Base-by-base conservation (phyloP, 2,113 vertebrate genomes). In the Haliaeetus leucogaster region DNA sequence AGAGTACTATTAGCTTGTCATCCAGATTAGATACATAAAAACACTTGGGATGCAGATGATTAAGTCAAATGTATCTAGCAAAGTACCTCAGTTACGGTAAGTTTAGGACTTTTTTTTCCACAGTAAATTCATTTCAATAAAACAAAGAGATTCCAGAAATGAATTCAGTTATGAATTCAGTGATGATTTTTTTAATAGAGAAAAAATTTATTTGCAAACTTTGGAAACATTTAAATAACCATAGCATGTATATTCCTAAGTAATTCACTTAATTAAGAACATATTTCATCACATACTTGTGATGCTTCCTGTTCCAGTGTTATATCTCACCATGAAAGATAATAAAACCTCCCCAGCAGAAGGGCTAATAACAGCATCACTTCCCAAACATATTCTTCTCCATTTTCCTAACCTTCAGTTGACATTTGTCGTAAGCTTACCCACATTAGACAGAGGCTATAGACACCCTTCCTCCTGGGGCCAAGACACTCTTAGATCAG, bases 191-290 rank as follows among this genome's bases (percentile, higher is more conserved):
- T 93, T 95, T 82, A 90, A 93, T 5, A 71, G 14, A 89, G 27
- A 84, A 76, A 95, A 97, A 87, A 95, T n/a, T 70, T 96, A 50
- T 66, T 14, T 68, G 30, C 73, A 83, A 96, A 79, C 47, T 97
- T 92, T 79, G 47, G 84, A 97, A 97, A 86, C 65, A 45, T 48
- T 94, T 91, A 73, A 93, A 94, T 91, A 96, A 90, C 74, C 17
- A 21, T 34, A 82, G 59, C 21, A 11, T 85, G 29, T 73, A 66
- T 93, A 90, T 91, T 93, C 50, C 63, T 82, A 70, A 86, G 50
- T 32, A 92, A 96, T 73, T 87, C 7, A 76, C 90, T 96, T 86
- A 62, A 81, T 87, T 93, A 81, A 86, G 81, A 91, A 86, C 14
- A 34, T 85, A 67, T 65, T 65, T 79, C 82, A 96, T 66, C 12